Base-by-base conservation (phyloP, 2,888 invertebrate genomes). In the Synanthedon myopaeformis region DNA sequence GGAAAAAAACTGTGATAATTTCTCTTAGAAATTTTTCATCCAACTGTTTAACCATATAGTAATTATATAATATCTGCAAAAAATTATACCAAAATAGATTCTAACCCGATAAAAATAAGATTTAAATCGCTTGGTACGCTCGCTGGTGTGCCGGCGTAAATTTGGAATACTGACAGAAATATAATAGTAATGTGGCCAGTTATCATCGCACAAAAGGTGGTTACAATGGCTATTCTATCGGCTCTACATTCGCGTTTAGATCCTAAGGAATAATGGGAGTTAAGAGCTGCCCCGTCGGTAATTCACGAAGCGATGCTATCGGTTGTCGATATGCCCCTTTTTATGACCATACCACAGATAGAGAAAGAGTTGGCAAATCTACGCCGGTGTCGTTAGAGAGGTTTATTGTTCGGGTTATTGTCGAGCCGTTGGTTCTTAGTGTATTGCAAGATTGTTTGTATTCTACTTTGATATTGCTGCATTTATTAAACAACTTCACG, bases 271-370 rank as follows among this genome's bases (percentile, higher is more conserved):
- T 84, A 82, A 81, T 82, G 72, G 73, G 59, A 63, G 65, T 53
- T 54, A 59, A 56, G 55, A 63, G 53, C 45, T 41, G 67, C 61
- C 58, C 62, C 65, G 68, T 63, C 76, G 68, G 79, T 84, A 82
- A 80, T 74, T 84, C 80, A 82, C 84, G 75, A 74, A 76, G 76
- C 74, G 82, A 83, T 83, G 74, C 65, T 84, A 84, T 84, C 81
- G 72, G 65, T 73, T 74, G 79, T 76, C 81, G 79, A 83, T 81
- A 79, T 76, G 70, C 72, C 70, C 70, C 69, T 83, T 82, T 83
- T 85, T 85, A 83, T 79, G 79, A 81, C 72, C 77, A 68, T 66
- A 72, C 67, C 62, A 52, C 65, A 72, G 74, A 78, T 75, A 76
- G 65, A 74, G 74, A 77, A 79, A 77, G 66, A 76, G 72, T 74